Evolutionary conservation across 2,888 invertebrate genomes (phyloP), one percentile per base, ranked within the genome.

Genomic region (Xylocampa areola): DNA sequence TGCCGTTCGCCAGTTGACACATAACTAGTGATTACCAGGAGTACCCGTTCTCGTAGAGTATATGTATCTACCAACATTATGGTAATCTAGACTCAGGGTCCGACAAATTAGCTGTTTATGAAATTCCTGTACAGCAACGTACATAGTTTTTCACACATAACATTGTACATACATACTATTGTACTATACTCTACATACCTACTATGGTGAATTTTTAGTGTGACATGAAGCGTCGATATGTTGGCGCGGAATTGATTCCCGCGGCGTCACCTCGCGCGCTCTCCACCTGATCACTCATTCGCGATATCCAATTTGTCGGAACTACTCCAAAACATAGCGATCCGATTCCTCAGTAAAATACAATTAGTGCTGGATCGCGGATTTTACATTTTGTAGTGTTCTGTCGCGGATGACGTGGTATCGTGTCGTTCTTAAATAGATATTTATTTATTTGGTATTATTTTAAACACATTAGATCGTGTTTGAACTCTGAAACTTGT

Each of bases 271-370:
- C 29, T 48, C 43, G 41, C 51, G 45, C 44, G 36, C 61, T 37
- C 68, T 67, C 40, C 41, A 54, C 21, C 40, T 53, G 52, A 60
- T 63, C 60, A 64, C 49, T 50, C 60, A 57, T 49, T 49, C 58
- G 58, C 48, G 57, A 60, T 59, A 65, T 71, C 61, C 72, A 74
- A 64, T 73, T 68, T 71, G 50, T 54, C 44, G 37, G 32, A 39
- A 61, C 54, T 44, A 59, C 60, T 58, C 47, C 40, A 73, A 61
- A 66, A 61, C 45, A 59, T 48, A 60, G 33, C 44, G 27, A 73
- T 39, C 44, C 21, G 19, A 13, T 52, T 63, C 54, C 63, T 51
- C 44, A 50, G 30, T 51, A 39, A 47, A 62, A 65, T 37, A 47
- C 61, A 51, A 57, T 66, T 68, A 61, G 47, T 52, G 45, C 21